These are phyloP conservation scores for Callipepla squamata DNA, from an alignment of 2,113 vertebrate species.

Conservation along the genomic window DNA sequence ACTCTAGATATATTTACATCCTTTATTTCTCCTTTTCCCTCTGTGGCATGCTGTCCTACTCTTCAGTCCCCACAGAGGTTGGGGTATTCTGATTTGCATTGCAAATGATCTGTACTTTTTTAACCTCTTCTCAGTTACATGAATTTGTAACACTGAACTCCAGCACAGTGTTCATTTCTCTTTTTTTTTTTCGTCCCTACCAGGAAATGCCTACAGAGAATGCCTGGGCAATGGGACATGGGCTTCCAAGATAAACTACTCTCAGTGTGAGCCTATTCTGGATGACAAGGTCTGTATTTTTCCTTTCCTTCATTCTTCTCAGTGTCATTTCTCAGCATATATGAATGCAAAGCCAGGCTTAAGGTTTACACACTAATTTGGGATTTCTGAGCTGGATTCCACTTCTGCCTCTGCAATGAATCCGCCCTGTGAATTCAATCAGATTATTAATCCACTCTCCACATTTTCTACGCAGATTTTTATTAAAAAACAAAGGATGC, in stretches of 20 bases:
- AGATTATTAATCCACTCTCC: background rate
- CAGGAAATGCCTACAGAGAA: conserved; percentile 93
- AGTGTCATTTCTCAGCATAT: background rate
- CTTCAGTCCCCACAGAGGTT: background rate
- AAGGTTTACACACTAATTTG: background rate
- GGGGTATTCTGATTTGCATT: background rate
- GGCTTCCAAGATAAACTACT: conserved; percentile 95
- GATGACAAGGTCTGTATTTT: conserved; percentile 88
- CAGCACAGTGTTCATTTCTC: conserved; percentile 16
- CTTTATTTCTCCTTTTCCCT: background rate
- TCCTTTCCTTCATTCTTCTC: background rate
- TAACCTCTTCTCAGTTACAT: background rate
- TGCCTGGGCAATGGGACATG: conserved; percentile 96
- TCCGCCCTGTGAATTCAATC: background rate
- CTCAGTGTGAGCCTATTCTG: conserved; percentile 94
- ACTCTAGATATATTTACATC: background rate
- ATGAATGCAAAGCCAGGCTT: background rate
- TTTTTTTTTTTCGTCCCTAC: conserved; percentile 40
- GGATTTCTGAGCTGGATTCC: background rate
- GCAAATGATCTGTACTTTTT: conserved; percentile 5
- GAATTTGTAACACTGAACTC: background rate
- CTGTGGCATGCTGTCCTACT: background rate
- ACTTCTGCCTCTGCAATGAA: background rate
- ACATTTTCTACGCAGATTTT: background rate
- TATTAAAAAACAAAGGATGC: background rate